phyloP scores from a whole-genome alignment of 2,888 invertebrate species.

The Chalcis sispes region DNA sequence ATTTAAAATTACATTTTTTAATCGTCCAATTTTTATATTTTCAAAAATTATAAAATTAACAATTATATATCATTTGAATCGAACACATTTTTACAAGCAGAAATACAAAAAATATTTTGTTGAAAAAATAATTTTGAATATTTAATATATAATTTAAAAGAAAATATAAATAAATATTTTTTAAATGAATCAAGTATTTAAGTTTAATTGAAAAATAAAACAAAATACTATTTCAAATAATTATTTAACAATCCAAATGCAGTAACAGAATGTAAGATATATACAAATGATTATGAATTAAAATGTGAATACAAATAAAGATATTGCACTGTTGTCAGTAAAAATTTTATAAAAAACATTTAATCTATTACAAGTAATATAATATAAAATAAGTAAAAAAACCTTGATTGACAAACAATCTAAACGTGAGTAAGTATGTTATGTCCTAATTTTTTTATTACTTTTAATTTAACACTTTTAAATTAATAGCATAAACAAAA shows the following conservation, averaged over 20 bases:
- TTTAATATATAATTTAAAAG: constrained; percentile 18
- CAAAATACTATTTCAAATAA: constrained; percentile 29
- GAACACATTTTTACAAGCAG: constrained; percentile 34
- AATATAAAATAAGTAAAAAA: constrained; percentile 16
- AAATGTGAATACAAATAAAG: constrained; percentile 39
- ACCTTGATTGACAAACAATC: constrained; percentile 25
- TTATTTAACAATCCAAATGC: constrained; percentile 39
- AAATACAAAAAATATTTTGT: constrained; percentile 25
- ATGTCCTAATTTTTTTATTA: constrained; percentile 14
- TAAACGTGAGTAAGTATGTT: constrained; percentile 42
- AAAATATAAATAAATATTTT: constrained; percentile 31
- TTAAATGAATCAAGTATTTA: constrained; percentile 31
- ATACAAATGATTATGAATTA: constrained; percentile 53
- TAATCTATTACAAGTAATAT: constrained; percentile 14
- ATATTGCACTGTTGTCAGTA: constrained; percentile 55
- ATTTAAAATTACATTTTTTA: constrained; percentile 43
- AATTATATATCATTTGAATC: constrained; percentile 46
- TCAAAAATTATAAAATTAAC: constrained; percentile 52
- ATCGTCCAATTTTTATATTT: constrained; percentile 40
- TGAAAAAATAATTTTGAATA: constrained; percentile 41
- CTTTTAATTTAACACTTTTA: constrained; percentile 17
- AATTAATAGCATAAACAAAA: constrained; percentile 17
- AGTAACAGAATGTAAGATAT: constrained; percentile 49
- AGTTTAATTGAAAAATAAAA: constrained; percentile 24
- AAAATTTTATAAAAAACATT: constrained; percentile 47